Evolutionary conservation across 2,888 invertebrate genomes (phyloP), one percentile per base, ranked within the genome.

Genomic region (Cantharis lateralis): DNA sequence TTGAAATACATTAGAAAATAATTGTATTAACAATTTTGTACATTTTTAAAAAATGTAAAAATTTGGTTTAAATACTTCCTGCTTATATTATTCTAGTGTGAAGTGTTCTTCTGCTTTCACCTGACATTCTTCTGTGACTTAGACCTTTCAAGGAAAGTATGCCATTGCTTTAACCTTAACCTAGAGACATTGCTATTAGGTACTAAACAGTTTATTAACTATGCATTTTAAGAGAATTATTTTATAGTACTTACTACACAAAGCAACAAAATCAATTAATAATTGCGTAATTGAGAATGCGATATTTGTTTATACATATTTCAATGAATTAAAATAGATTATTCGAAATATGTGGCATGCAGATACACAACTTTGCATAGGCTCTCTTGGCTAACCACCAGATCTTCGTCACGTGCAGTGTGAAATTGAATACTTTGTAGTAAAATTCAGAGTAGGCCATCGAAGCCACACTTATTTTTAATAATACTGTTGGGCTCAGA

Each of bases 141-240:
- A 87, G 87, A 87, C 88, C 88, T 88, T 88, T 88, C 88, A 82
- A 85, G 83, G 88, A 88, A 88, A 88, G 88, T 88, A 83, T 88
- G 88, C 86, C 88, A 87, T 81, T 85, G 84, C 82, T 84, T 82
- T 86, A 88, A 87, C 88, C 88, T 88, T 88, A 87, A 88, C 88
- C 88, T 83, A 86, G 79, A 83, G 81, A 71, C 75, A 69, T 70
- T 70, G 68, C 70, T 24, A 62, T 71, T 16, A 15, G 63, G 71
- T 71, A 26, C 28, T 28, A 62, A 62, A 15, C 28, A 71, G 15
- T 64, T 64, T 9, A 20, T 66, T 18, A 66, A 66, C 64, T 66
- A 66, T 20, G 13, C 64, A 20, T 66, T 66, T 20, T 66, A 66
- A 15, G 5, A 63, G 15, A 16, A 16, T 15, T 48, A 48, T 48